These are phyloP conservation scores for Ailurus styani DNA, from an alignment of 2,113 vertebrate species.

Conservation along the genomic window DNA sequence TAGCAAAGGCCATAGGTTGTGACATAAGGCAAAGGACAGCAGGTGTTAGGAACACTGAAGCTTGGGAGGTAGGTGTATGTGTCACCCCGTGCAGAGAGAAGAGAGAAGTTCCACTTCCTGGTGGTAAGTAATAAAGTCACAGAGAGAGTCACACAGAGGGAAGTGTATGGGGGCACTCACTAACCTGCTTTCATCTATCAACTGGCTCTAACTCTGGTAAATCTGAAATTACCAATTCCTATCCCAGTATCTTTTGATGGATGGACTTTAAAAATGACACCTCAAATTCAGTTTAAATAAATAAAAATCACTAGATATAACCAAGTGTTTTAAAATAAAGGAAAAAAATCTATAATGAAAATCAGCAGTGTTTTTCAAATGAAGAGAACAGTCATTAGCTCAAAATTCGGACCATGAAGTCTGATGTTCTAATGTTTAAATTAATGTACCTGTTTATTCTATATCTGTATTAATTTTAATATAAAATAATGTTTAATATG, in stretches of 20 bases:
- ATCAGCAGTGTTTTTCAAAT: not conserved
- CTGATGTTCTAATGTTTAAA: not conserved
- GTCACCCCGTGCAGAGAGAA: not conserved
- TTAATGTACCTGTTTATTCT: not conserved
- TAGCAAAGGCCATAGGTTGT: not conserved
- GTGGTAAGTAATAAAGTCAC: not conserved
- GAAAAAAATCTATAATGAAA: not conserved
- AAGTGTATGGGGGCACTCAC: not conserved
- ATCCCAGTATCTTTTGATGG: not conserved
- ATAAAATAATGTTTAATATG: not conserved
- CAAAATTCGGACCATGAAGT: not conserved
- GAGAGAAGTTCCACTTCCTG: not conserved
- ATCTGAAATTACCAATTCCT: not conserved
- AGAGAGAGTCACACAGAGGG: not conserved
- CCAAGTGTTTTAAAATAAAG: not conserved
- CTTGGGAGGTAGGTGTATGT: not conserved
- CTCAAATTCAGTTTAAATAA: constrained; percentile 19
- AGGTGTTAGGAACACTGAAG: not conserved
- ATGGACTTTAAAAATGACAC: not conserved
- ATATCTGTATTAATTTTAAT: not conserved
- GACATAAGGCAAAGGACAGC: not conserved
- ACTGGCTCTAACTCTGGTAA: not conserved
- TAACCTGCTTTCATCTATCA: not conserved
- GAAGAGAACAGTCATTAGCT: not conserved
- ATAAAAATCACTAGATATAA: not conserved